Evolutionary conservation across 1,140 invertebrate genomes (phyloP).

Genomic region (Arion vulgaris): DNA sequence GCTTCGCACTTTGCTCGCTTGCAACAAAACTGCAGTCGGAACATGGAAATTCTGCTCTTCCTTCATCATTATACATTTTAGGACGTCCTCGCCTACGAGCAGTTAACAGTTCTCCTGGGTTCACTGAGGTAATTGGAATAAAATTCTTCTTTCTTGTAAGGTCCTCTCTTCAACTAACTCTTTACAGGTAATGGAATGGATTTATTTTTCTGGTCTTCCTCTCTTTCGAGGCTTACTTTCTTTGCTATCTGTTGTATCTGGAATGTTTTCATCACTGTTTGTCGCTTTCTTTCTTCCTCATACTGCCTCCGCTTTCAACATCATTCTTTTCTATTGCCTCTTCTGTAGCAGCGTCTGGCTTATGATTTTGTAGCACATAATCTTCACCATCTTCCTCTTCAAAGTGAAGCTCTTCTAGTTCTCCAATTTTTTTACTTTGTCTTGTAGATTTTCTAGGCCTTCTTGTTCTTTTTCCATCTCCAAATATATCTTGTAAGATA

Average conservation of each 20-base stretch:
- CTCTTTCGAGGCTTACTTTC: neutral
- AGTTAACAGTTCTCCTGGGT: neutral
- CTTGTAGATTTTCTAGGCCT: conserved; percentile 15
- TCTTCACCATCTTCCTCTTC: neutral
- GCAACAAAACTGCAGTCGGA: conserved; percentile 48
- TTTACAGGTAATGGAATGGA: conserved; percentile 6
- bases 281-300: neutral
- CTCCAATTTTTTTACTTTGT: conserved; percentile 9
- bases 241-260: neutral
- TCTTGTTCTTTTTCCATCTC: conserved; percentile 9
- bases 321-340: neutral
- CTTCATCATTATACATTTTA: conserved; percentile 37
- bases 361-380: neutral
- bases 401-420: neutral
- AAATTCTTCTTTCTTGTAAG: too few relatives aligned
- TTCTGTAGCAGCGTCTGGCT: neutral
- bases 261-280: conserved; percentile 1
- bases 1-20: conserved; percentile 38
- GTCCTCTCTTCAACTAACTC: neutral
- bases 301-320: conserved; percentile 2
- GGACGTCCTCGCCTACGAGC: conserved; percentile 42
- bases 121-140: neutral
- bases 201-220: neutral
- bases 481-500: neutral
- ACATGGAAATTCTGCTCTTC: conserved; percentile 42